Evolutionary conservation across 2,888 invertebrate genomes (phyloP).

Genomic region (Mimachlamys varia): DNA sequence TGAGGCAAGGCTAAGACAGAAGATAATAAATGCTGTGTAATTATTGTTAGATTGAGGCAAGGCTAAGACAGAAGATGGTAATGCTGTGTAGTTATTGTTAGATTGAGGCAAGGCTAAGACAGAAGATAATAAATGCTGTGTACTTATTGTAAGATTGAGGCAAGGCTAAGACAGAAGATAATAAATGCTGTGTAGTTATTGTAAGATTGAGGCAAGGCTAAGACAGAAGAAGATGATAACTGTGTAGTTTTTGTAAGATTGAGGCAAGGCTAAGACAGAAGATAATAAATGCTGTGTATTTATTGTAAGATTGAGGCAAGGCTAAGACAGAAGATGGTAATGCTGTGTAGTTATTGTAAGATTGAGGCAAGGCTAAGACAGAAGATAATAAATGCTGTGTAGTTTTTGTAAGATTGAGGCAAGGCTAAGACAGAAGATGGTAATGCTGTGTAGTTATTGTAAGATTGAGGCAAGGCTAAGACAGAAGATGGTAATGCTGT

Average conservation of each 20-base stretch:
- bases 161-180: constrained; percentile 74
- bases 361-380: constrained; percentile 75
- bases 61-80: constrained; percentile 75
- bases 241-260: constrained; percentile 67
- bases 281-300: constrained; percentile 57
- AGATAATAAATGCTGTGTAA: constrained; percentile 61
- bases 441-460: constrained; percentile 37
- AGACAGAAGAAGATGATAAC: constrained; percentile 74
- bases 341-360: constrained; percentile 60
- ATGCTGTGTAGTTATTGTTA: constrained; percentile 54
- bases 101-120: constrained; percentile 75
- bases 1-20: constrained; percentile 75
- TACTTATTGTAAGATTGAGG: constrained; percentile 72
- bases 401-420: constrained; percentile 74
- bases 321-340: constrained; percentile 74
- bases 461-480: constrained; percentile 76
- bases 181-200: constrained; percentile 41
- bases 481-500: constrained; percentile 70
- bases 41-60: constrained; percentile 73
- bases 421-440: constrained; percentile 74
- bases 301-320: constrained; percentile 74
- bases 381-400: constrained; percentile 66
- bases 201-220: constrained; percentile 75
- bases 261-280: constrained; percentile 76
- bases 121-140: constrained; percentile 70